Evolutionary conservation across 2,797 vertebrate genomes (phyloP), one percentile per base, ranked within the genome.

Genomic region (Naso thynnoides): DNA sequence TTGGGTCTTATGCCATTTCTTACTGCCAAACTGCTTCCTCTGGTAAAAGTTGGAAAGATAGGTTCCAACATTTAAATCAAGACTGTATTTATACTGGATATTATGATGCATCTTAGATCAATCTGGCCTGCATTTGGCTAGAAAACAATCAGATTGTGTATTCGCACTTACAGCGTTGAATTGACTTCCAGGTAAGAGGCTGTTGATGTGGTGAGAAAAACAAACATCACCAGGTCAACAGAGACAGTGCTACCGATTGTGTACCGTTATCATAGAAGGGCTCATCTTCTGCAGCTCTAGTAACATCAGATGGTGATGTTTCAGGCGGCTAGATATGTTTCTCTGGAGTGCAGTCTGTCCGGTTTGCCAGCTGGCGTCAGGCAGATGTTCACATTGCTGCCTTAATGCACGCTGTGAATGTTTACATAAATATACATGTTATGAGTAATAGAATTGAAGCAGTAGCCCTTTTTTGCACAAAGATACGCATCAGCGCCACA

Each of bases 341-440:
- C 58, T 70, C 45, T 60, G 65, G 26, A 71, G 3, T 60, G 50
- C 44, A 59, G 53, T 68, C 50, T 33, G 27, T 21, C 15, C 5
- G 0, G 41, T 47, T 52, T 27, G 4, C 53, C 18, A 42, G 19
- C 71, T 16, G 29, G 62, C 19, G 42, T 21, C 52, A 8, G 21
- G 45, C 45, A 60, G 31, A 44, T 42, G 10, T 71, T 68, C 55
- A 61, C 44, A 42, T 45, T 39, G 38, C 24, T 13, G 38, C 18
- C 31, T 33, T 47, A 58, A 57, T 76, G 55, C 56, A 6, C 5
- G 8, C 39, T 8, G 36, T 41, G 21, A 24, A 36, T 49, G 48
- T 64, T 29, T 45, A 2, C 54, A n/a, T 19, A 3, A 4, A 42
- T 24, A 56, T 52, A 24, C 18, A 9, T 6, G 27, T 42, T 8